A percentile compares a stretch with the other conserved stretches of the same genome.
These are phyloP conservation scores for Varecia variegata DNA, from an alignment of 2,797 vertebrate genomes.

Conservation along the genomic window DNA sequence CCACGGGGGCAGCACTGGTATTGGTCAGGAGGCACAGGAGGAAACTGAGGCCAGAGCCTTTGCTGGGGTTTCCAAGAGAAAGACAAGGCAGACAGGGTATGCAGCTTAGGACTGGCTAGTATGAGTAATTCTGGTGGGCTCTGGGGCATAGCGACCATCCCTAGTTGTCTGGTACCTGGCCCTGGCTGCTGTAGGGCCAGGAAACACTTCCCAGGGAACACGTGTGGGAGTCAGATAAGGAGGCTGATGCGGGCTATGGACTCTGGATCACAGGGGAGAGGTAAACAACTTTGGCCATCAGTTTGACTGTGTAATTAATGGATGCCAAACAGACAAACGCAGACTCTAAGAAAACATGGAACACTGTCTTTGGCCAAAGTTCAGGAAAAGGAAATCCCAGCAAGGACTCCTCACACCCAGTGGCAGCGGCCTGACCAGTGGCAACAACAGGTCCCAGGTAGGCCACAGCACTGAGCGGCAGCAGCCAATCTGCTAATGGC, in stretches of 20 bases:
- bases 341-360: not conserved
- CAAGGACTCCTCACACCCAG: not conserved
- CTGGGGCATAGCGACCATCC: not conserved
- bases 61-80: not conserved
- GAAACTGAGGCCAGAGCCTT: not conserved
- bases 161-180: not conserved
- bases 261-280: not conserved
- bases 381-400: not conserved
- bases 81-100: not conserved
- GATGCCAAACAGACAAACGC: not conserved
- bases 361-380: not conserved
- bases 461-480: not conserved
- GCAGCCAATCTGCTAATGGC: not conserved
- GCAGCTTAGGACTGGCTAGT: too few species aligned
- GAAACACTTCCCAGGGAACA: not conserved
- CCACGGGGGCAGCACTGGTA: not conserved
- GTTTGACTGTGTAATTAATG: not conserved
- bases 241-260: not conserved
- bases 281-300: not conserved
- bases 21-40: not conserved
- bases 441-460: not conserved
- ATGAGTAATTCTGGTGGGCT: not conserved
- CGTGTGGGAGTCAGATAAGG: not conserved
- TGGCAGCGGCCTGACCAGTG: not conserved
- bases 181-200: not conserved